phyloP scores from a whole-genome alignment of 1,140 invertebrate species.

The Eriocheir sinensis region DNA sequence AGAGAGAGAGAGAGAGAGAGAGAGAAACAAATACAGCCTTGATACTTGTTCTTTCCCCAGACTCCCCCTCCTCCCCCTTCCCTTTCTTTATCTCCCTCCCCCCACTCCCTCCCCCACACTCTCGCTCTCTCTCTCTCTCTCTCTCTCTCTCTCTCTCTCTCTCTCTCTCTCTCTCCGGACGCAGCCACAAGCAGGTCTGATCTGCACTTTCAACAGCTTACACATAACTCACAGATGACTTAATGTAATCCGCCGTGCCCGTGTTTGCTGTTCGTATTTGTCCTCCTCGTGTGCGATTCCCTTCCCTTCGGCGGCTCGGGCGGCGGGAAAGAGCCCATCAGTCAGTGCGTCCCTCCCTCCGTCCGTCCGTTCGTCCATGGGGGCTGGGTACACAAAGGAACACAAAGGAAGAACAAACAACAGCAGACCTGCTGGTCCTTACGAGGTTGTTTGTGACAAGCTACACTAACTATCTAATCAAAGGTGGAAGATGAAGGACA shows the following conservation, averaged over 20 bases:
- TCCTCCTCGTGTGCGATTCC: not conserved
- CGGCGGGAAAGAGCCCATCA: too few relatives aligned
- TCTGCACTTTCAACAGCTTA: constrained; percentile 26
- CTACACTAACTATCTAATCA: too few relatives aligned
- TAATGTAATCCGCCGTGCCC: not conserved
- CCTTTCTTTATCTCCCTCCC: not conserved
- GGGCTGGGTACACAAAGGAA: too few relatives aligned
- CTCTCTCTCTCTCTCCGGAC: not conserved
- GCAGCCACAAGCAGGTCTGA: constrained; percentile 25
- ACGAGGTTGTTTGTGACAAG: too few relatives aligned
- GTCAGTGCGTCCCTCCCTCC: too few relatives aligned
- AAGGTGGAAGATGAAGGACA: too few relatives aligned
- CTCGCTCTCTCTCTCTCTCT: not conserved
- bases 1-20: not conserved
- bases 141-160: constrained; percentile 18
- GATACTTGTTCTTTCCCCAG: too few relatives aligned
- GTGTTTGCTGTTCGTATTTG: constrained; percentile 17
- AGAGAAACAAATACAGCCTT: not conserved
- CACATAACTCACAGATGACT: constrained; percentile 45
- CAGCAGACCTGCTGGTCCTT: too few relatives aligned
- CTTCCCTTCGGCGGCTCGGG: too few relatives aligned
- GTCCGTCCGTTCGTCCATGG: too few relatives aligned
- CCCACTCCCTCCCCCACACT: not conserved
- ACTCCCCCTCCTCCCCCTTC: not conserved
- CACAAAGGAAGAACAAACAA: too few relatives aligned